A percentile compares a stretch with the other conserved stretches of the same genome.
These are phyloP conservation scores for Parnassius orleans DNA, from an alignment of 2,888 invertebrate species.

Conservation along the genomic window DNA sequence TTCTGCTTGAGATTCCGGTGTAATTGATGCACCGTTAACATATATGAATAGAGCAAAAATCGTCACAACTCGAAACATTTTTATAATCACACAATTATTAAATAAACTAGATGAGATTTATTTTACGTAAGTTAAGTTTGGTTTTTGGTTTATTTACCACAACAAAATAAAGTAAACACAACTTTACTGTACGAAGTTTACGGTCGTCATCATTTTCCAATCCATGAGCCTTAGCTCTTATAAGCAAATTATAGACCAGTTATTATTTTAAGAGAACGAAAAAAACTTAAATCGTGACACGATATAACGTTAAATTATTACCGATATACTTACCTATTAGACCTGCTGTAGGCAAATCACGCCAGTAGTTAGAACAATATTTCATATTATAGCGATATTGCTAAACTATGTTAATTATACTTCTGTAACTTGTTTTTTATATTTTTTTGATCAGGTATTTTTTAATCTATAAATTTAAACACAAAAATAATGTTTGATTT, in stretches of 20 bases:
- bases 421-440: too few relatives aligned
- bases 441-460: too few relatives aligned
- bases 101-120: too few relatives aligned
- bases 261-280: background rate
- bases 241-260: conserved; percentile 11
- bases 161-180: conserved; percentile 1
- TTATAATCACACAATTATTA: background rate
- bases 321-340: background rate
- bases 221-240: conserved; percentile 6
- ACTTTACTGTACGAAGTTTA: conserved; percentile 4
- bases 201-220: background rate
- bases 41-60: conserved; percentile 1
- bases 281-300: conserved; percentile 1
- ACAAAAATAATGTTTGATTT: too few relatives aligned
- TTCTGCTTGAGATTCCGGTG: background rate
- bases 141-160: background rate
- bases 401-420: too few relatives aligned
- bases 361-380: too few relatives aligned
- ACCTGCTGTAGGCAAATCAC: background rate
- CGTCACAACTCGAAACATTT: conserved; percentile 7
- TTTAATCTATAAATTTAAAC: too few relatives aligned
- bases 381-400: too few relatives aligned
- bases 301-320: background rate
- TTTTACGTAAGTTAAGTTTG: background rate
- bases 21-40: background rate